Percentiles rank a stretch among this genome's conserved stretches.
phyloP scores from a whole-genome alignment of 1,140 invertebrate genomes.

The Leptoteleia sp. region DNA sequence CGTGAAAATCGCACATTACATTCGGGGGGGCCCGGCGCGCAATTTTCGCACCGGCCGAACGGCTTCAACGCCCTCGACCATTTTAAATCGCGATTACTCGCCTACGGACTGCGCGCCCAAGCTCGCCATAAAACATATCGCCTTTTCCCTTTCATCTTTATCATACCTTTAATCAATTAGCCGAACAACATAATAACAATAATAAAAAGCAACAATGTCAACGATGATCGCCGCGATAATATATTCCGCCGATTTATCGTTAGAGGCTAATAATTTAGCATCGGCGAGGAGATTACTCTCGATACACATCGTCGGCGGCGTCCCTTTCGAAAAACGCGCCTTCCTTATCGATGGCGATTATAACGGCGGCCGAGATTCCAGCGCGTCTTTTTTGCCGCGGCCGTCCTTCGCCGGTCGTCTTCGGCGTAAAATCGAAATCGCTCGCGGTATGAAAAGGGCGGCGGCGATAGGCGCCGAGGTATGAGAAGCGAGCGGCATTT shows the following conservation, averaged over 20 bases:
- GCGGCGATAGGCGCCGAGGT: constrained; percentile 67
- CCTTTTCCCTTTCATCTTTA: constrained; percentile 12
- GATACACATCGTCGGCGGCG: constrained; percentile 55
- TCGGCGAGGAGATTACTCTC: constrained; percentile 47
- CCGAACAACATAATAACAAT: constrained; percentile 28
- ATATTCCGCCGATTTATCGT: constrained; percentile 38
- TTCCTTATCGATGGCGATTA: constrained; percentile 64
- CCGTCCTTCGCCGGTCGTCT: constrained; percentile 52
- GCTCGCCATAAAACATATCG: neutral
- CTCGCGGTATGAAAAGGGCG: constrained; percentile 59
- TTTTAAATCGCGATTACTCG: neutral
- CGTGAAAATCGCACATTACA: neutral
- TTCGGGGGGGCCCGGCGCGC: too few species aligned
- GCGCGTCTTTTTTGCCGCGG: constrained; percentile 47
- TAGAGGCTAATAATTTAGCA: constrained; percentile 48
- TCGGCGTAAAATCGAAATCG: constrained; percentile 57
- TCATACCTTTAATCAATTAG: constrained; percentile 37
- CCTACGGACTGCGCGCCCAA: too few species aligned
- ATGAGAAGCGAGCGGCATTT: constrained; percentile 78
- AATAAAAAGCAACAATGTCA: constrained; percentile 43
- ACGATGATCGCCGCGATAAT: constrained; percentile 37
- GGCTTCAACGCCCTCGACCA: neutral
- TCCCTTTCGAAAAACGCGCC: constrained; percentile 55
- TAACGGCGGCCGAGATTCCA: constrained; percentile 59
- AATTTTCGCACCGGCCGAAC: neutral